A percentile compares a stretch with the other conserved stretches of the same genome.
These are phyloP conservation scores for Egretta garzetta DNA, from an alignment of 2,113 vertebrate species.

Conservation along the genomic window DNA sequence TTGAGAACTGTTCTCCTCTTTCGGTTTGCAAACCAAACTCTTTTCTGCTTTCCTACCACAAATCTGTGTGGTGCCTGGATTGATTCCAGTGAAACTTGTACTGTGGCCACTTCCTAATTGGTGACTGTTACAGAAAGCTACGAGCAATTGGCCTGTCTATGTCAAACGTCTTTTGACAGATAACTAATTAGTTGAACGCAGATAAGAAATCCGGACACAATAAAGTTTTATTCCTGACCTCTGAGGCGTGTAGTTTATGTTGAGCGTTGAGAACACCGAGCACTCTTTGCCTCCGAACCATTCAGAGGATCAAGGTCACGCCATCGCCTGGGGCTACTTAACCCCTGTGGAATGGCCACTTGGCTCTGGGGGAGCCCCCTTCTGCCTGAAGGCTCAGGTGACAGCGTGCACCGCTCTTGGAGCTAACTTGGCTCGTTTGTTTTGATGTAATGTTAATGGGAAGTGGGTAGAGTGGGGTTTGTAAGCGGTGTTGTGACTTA, in stretches of 20 bases:
- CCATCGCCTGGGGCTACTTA: not conserved
- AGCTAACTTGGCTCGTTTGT: not conserved
- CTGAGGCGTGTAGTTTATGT: not conserved
- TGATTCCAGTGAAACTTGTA: not conserved
- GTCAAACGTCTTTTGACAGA: not conserved
- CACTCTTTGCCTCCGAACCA: not conserved
- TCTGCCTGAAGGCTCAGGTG: not conserved
- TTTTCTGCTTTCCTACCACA: not conserved
- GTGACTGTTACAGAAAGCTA: not conserved
- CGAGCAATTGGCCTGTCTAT: not conserved
- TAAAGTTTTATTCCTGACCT: constrained; percentile 47
- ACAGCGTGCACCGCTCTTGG: accelerated
- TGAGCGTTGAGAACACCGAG: not conserved
- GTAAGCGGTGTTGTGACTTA: not conserved
- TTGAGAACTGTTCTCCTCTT: not conserved
- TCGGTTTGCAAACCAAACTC: not conserved
- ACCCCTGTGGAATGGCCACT: not conserved
- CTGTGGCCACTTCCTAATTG: not conserved
- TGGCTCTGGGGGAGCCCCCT: not conserved
- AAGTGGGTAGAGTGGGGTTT: not conserved
- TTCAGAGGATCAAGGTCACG: not conserved
- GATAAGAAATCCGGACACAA: constrained; percentile 52
- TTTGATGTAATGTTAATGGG: not conserved
- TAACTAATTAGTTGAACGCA: not conserved
- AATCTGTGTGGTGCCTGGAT: not conserved